phyloP scores from a whole-genome alignment of 1,140 invertebrate species.

The Trichomalopsis sarcophagae region DNA sequence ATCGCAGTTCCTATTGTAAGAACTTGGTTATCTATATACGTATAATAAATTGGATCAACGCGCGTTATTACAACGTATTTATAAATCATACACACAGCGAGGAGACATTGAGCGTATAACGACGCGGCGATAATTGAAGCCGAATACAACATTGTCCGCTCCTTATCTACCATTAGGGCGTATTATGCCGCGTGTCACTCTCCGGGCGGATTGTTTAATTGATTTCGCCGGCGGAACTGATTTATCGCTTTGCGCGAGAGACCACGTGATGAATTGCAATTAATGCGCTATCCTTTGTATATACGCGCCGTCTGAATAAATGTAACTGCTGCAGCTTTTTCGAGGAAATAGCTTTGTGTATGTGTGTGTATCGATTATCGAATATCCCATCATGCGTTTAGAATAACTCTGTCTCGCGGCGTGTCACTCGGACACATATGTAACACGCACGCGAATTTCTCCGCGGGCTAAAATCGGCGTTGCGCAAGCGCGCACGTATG shows the following conservation, averaged over 20 bases:
- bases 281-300: too few relatives aligned
- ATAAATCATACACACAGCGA: too few relatives aligned
- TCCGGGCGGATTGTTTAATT: conserved; percentile 1
- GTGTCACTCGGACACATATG: neutral
- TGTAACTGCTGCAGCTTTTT: too few relatives aligned
- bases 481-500: neutral
- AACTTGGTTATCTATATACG: too few relatives aligned
- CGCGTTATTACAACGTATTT: too few relatives aligned
- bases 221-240: neutral
- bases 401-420: neutral
- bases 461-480: neutral
- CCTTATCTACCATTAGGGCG: neutral
- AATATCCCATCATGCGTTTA: neutral
- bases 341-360: too few relatives aligned
- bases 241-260: neutral
- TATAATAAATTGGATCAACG: too few relatives aligned
- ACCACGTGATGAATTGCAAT: neutral
- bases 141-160: neutral
- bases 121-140: conserved; percentile 13
- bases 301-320: too few relatives aligned
- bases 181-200: neutral
- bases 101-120: neutral
- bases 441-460: neutral
- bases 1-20: too few relatives aligned
- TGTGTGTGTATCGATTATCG: neutral